Evolutionary conservation across 1,140 invertebrate species (phyloP).

Genomic region (Cotesia typhae): DNA sequence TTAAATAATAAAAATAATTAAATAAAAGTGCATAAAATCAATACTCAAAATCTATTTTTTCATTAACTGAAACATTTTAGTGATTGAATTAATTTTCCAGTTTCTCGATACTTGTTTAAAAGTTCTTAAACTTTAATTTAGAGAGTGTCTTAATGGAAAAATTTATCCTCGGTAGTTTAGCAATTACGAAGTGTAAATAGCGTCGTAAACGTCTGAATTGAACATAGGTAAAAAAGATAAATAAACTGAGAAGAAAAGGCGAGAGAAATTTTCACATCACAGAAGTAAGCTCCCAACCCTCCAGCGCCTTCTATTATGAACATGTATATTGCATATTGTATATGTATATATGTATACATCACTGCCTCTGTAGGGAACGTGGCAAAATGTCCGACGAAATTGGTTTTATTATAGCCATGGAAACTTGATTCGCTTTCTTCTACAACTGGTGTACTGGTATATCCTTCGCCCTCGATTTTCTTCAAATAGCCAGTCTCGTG

Average conservation of each 20-base stretch:
- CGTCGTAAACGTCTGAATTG: neutral
- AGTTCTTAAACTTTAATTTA: too few relatives aligned
- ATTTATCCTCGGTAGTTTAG: too few relatives aligned
- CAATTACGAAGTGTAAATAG: neutral
- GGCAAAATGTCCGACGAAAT: constrained; percentile 30
- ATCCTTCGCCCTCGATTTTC: constrained; percentile 22
- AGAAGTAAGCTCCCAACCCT: neutral
- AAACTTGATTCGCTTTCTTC: constrained; percentile 23
- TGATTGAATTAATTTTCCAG: too few relatives aligned
- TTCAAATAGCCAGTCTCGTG: constrained; percentile 22
- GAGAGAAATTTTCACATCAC: constrained; percentile 11
- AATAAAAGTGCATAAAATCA: too few relatives aligned
- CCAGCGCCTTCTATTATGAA: neutral
- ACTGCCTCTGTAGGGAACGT: constrained; percentile 3
- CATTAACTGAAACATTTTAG: too few relatives aligned
- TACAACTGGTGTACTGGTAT: neutral
- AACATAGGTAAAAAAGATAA: neutral
- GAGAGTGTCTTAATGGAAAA: too few relatives aligned
- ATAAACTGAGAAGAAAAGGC: constrained; percentile 14
- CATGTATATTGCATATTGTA: too few relatives aligned
- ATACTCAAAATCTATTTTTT: too few relatives aligned
- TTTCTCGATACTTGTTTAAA: too few relatives aligned
- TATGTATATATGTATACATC: too few relatives aligned
- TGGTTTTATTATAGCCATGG: constrained; percentile 24
- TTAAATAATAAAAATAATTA: too few relatives aligned